Conservation (phyloP, 2,888 invertebrate species). For the Gryllus longicercus region DNA sequence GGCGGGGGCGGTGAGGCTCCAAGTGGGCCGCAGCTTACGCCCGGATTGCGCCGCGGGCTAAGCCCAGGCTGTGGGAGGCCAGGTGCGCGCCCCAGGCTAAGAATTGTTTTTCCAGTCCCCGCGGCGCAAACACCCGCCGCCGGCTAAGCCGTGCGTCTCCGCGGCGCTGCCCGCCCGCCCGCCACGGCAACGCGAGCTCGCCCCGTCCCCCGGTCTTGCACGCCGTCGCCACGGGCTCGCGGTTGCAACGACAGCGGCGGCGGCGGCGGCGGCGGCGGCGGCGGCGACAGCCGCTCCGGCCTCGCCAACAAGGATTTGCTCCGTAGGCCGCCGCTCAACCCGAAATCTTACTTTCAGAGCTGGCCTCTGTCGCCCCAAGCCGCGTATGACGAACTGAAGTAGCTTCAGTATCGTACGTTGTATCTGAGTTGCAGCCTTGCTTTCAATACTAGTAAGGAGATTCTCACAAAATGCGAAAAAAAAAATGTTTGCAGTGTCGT, state of each 20-base stretch:
- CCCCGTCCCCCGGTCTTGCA: background rate
- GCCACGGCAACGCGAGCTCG: background rate
- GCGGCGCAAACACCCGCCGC: background rate
- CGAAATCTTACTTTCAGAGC: too few relatives aligned
- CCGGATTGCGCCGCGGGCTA: background rate
- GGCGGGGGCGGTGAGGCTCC: background rate
- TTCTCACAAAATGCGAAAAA: too few relatives aligned
- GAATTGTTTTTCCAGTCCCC: background rate
- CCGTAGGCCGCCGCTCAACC: background rate
- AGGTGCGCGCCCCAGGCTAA: background rate
- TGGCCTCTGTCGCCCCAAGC: too few relatives aligned
- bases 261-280: background rate
- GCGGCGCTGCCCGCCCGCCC: background rate
- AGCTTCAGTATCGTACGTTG: too few relatives aligned
- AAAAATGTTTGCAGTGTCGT: too few relatives aligned
- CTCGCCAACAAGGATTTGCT: background rate
- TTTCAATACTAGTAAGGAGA: too few relatives aligned
- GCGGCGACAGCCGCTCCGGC: background rate
- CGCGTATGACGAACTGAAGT: too few relatives aligned
- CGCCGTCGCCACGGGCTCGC: background rate
- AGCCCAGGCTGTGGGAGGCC: background rate
- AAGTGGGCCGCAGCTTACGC: background rate
- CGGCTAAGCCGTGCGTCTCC: background rate
- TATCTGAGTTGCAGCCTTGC: too few relatives aligned
- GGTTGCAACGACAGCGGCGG: too few relatives aligned